Percentiles rank a stretch among this genome's conserved stretches.
Conservation (phyloP, 1,140 invertebrate species). For the Nilaparvata lugens region DNA sequence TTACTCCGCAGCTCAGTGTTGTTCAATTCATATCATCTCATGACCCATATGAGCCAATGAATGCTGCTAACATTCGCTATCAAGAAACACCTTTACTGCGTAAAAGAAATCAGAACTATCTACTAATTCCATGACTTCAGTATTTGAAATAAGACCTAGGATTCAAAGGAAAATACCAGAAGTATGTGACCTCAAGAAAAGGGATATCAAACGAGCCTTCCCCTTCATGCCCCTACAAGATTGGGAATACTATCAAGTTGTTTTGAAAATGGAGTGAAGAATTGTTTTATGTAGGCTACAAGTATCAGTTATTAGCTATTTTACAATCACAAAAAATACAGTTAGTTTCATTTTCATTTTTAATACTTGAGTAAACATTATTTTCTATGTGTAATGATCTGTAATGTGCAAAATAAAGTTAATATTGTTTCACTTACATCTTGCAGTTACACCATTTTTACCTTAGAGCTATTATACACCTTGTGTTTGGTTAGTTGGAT, state of each 20-base stretch:
- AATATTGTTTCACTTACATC: too few relatives aligned
- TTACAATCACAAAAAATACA: too few relatives aligned
- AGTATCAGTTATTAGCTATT: too few relatives aligned
- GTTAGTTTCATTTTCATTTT: too few relatives aligned
- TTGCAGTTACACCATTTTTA: too few relatives aligned
- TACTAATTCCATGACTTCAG: not conserved
- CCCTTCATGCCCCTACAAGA: not conserved
- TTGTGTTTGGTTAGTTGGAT: too few relatives aligned
- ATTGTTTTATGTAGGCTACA: too few relatives aligned
- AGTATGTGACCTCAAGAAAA: not conserved
- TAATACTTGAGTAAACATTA: too few relatives aligned
- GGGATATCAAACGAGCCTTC: slow-evolving; percentile 2
- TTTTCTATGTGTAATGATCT: too few relatives aligned
- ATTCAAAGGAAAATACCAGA: too few relatives aligned
- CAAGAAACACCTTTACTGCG: not conserved
- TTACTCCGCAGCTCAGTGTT: not conserved
- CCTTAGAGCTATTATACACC: too few relatives aligned
- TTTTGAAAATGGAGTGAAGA: not conserved
- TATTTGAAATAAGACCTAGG: not conserved
- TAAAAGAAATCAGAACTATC: not conserved
- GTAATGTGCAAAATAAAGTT: too few relatives aligned
- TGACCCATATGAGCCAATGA: not conserved
- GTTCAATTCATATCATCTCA: slow-evolving; percentile 11
- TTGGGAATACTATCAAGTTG: not conserved
- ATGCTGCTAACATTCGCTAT: slow-evolving; percentile 4